Evolutionary conservation across 2,113 vertebrate genomes (phyloP), one percentile per base, ranked within the genome.

Genomic region (Gopherus flavomarginatus): DNA sequence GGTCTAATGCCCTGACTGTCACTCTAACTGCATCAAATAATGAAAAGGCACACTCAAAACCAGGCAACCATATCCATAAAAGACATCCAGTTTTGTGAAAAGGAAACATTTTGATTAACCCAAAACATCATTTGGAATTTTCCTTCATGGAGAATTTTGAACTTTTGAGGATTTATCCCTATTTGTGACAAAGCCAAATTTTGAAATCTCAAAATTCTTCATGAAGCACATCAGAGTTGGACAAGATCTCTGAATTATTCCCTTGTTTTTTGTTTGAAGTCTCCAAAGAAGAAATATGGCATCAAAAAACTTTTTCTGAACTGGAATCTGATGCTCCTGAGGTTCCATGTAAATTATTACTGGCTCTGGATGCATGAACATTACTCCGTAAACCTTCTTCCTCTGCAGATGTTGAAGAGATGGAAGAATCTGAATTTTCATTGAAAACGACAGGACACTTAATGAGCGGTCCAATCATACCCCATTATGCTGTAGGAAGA

Each of bases 401-500:
- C 6, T 86, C 77, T n/a, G 83, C 54, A 81, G 89, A 86, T 85
- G 27, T 22, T 19, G 83, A 69, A 47, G 83, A 86, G 10, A 13
- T 53, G 21, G 52, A 81, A 54, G 27, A 50, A 79, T 85, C 53
- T 5, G 82, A 17, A 59, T 69, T 77, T 82, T 72, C 79, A 14
- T 27, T 44, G 22, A 16, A 8, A 86, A 78, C 8, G 19, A 75
- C 38, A 65, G 93, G 83, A 50, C 92, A 96, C 6, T 94, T 97
- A 98, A 49, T 94, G 91, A 69, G 96, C 95, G 49, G 27, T 17
- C 62, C 94, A 92, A 54, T 98, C 97, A 38, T 98, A 98, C 22
- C 69, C 95, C 42, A 96, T 95, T 92, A 97, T 90, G 29, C 81
- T 95, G 26, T 95, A 98, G 56, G 96, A 92, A 4, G 97, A 96